Conservation (phyloP, 2,113 vertebrate species). For the Syngnathus typhle region DNA sequence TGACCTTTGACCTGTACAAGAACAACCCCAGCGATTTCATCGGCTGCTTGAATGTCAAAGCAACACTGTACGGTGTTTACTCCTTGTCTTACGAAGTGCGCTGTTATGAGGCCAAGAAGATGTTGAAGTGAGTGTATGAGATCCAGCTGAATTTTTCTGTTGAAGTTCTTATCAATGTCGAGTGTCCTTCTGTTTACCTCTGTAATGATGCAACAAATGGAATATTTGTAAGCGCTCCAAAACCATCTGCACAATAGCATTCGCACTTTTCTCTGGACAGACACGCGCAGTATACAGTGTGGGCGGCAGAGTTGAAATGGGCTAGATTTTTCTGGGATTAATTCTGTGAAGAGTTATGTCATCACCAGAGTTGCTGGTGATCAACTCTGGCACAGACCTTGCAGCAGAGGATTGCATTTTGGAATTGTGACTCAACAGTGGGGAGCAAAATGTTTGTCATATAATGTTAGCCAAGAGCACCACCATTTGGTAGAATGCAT, state of each 20-base stretch:
- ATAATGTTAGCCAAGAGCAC: too few species aligned
- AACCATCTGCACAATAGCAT: not conserved
- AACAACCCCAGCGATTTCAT: constrained; percentile 83
- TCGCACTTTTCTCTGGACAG: not conserved
- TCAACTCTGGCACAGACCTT: constrained; percentile 10
- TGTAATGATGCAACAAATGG: too few species aligned
- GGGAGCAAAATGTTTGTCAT: not conserved
- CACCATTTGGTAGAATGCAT: not conserved
- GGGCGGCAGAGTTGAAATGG: constrained; percentile 12
- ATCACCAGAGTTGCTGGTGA: constrained; percentile 36
- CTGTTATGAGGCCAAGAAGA: constrained; percentile 75
- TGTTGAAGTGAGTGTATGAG: constrained; percentile 51
- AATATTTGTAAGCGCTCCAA: too few species aligned
- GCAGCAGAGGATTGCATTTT: constrained; percentile 37
- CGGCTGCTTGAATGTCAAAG: constrained; percentile 87
- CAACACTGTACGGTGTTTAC: constrained; percentile 86
- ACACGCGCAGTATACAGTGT: not conserved
- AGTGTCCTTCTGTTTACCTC: too few species aligned
- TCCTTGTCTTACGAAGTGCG: constrained; percentile 84
- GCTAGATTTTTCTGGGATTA: constrained; percentile 43
- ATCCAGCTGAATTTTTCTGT: not conserved
- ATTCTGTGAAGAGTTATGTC: constrained; percentile 40
- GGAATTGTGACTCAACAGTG: constrained; percentile 11
- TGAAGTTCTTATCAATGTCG: not conserved
- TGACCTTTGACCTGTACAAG: constrained; percentile 93